Evolutionary conservation across 2,113 vertebrate genomes (phyloP), one percentile per base, ranked within the genome.

Genomic region (Chunga burmeisteri): DNA sequence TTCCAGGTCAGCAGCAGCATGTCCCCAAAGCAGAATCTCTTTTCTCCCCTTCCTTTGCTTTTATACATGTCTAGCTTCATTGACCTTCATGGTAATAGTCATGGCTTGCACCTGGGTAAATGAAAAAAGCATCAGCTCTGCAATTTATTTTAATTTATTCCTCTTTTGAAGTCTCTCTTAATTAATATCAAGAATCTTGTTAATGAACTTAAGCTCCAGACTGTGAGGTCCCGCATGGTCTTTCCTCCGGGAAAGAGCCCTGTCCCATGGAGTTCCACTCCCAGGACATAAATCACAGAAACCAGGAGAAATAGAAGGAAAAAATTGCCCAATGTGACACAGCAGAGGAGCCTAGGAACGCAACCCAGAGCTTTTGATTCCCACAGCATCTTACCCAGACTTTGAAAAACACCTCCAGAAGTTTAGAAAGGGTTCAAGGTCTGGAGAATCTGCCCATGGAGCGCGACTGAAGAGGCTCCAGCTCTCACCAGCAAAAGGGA

Each of bases 381-480:
- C 46, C 7, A 1, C 1, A 0, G 53, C 10, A 59, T 19, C 88
- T 92, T 55, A n/a, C 38, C 17, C 22, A 34, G 49, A 16, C 58
- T 82, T 87, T 80, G 67, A 88, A 86, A 94, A 85, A 73, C 2
- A 58, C 65, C 52, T 89, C 84, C 46, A 59, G 50, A 66, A 67
- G 42, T 87, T 5, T 74, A 82, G 81, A 71, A 90, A 56, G 38
- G n/a, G n/a, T 80, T 90, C 75, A 78, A 79, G 71, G 71, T 85
- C 49, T 95, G 82, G 68, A 94, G 90, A 68, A 72, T 73, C 77
- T 86, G 71, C 75, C 78, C 20, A 0, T 12, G 58, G 61, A 56
- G 38, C 0, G 3, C 0, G 1, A 30, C 29, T 79, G 3, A 46
- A 93, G 94, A 66, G 19, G 78, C 36, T 82, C 59, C 3, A 1